Evolutionary conservation across 2,113 vertebrate species (phyloP).

Genomic region (Nyctibius bracteatus): DNA sequence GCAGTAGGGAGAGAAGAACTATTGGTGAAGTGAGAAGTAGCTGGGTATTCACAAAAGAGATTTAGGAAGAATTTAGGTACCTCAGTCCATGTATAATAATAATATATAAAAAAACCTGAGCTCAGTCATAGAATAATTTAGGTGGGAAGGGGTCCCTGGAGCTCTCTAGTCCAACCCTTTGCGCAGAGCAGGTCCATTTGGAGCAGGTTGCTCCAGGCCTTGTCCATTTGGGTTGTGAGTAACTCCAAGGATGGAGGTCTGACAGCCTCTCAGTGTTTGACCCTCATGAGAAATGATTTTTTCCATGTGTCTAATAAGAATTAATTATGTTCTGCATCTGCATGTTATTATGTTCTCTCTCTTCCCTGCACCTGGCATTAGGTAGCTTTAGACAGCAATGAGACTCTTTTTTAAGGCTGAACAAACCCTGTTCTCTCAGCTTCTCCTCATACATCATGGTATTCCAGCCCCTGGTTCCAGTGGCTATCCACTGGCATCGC

Average conservation of each 20-base stretch:
- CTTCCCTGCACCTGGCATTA: neutral
- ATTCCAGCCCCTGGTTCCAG: neutral
- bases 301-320: neutral
- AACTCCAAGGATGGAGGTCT: neutral
- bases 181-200: neutral
- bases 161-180: neutral
- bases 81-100: neutral
- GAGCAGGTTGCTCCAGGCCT: neutral
- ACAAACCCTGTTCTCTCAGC: too few relatives aligned
- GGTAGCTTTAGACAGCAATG: neutral
- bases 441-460: neutral
- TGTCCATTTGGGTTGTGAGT: neutral
- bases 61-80: neutral
- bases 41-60: neutral
- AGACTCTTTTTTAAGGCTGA: too few relatives aligned
- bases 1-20: neutral
- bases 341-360: neutral
- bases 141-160: neutral
- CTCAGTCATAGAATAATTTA: neutral
- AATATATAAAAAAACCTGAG: neutral
- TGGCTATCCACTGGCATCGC: neutral
- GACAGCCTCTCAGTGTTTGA: neutral
- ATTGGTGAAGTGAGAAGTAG: neutral
- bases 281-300: neutral
- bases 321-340: neutral